Evolutionary conservation across 2,797 vertebrate genomes (phyloP), one percentile per base, ranked within the genome.

Genomic region (Hyperoplus immaculatus): DNA sequence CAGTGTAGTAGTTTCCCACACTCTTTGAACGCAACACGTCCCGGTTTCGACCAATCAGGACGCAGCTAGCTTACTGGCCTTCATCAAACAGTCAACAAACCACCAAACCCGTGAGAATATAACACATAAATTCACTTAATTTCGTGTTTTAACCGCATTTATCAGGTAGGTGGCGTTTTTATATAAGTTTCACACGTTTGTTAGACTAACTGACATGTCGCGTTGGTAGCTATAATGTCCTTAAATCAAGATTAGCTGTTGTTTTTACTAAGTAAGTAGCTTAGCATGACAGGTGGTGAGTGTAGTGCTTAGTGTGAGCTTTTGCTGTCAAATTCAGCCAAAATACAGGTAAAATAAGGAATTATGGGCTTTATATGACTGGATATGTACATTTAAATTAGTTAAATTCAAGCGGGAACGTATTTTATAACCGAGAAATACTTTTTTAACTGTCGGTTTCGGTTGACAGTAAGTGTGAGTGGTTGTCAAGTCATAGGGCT

Each of bases 1-100:
- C 21, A 29, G 29, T 29, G 3, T 29, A 29, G 0, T 15, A 1
- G 0, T 75, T 71, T 74, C 16, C 55, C 5, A 36, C 0, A 8
- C 0, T 0, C 4, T 0, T 0, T 68, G 50, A 88, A 84, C 0
- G 59, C 56, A 62, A 0, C 82, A 50, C 0, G 41, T 87, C 67
- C 76, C 10, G 7, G 2, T 4, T 2, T 3, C 1, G 36, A 72
- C 86, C 85, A 87, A 92, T 88, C 74, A 74, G 47, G 65, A 2
- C 21, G 45, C 69, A 6, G 43, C 15, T 36, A 5, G 60, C 14
- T 43, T 47, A 64, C 64, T 15, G 66, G 29, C n/a, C 39, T 55
- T 65, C 10, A 3, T 50, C 5, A 16, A 16, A 39, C 10, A 39
- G 61, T 50, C n/a, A 50, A 7, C 12, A 16, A 0, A 12, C 9